Base-by-base conservation (phyloP, 2,888 invertebrate genomes). In the Camponotus fellah region DNA sequence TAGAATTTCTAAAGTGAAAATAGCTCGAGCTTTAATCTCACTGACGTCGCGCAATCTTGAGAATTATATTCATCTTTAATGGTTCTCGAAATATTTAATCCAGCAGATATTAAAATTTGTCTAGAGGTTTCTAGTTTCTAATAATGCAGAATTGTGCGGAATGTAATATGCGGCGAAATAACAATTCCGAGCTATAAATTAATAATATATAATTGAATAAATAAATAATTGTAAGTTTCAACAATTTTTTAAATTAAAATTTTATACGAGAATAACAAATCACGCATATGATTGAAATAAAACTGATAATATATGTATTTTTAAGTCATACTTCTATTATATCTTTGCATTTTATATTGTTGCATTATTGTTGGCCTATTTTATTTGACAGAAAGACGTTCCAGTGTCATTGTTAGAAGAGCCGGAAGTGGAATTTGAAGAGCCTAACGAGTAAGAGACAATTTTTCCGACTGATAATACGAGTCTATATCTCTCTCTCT, bases 1-100 rank as follows among this genome's bases (percentile, higher is more conserved):
- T 46, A 37, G 17, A 17, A 64, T 71, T 46, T 21, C 12, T 65
- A 43, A 69, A 79, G 60, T 37, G 66, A 8, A 77, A 71, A 71
- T 14, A 14, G 34, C 46, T 79, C 46, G 17, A 21, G 34, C 34
- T 69, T 79, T 79, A 69, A 60, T 79, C 37, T 37, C 60, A 46
- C 60, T 26, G 79, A 37, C 60, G 43, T 34, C 40, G 68, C 12
- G 40, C 43, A 60, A 69, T 71, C 46, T 71, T 60, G 14, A n/a
- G 46, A 71, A 60, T 60, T 79, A 71, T n/a, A 60, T 26, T 46
- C 71, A 37, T 40, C 40, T 56, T 53, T 77, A 77, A 77, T 40
- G 56, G 37, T 32, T 40, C 77, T n/a, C n/a, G 68, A 68, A 77
- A 66, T n/a, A n/a, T 77, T 68, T 77, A 66, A 77, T 68, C 43